A percentile compares a stretch with the other conserved stretches of the same genome.
Conservation (phyloP, 1,140 invertebrate genomes). For the Sycophila sp. region DNA sequence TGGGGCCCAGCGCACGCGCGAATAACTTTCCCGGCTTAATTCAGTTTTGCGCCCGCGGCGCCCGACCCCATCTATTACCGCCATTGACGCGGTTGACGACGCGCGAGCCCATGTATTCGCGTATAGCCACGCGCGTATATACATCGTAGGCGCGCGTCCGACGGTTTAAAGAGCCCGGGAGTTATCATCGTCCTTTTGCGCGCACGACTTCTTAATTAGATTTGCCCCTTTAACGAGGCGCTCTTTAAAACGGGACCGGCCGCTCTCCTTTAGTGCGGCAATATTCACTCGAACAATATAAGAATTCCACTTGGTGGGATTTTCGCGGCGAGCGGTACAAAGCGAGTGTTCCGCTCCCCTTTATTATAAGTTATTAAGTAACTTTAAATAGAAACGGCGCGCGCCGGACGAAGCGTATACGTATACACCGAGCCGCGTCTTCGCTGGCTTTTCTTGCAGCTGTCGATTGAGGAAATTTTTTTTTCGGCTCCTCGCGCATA, state of each 20-base stretch:
- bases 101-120: too few species aligned
- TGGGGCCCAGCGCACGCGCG: too few species aligned
- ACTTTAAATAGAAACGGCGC: not conserved
- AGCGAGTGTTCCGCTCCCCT: not conserved
- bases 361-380: conserved; percentile 18
- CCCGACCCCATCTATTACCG: not conserved
- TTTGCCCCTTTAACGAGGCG: conserved; percentile 5
- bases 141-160: not conserved
- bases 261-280: not conserved
- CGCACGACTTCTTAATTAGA: conserved; percentile 17
- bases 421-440: too few species aligned
- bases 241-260: not conserved
- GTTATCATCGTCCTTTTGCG: not conserved
- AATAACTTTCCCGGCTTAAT: not conserved
- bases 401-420: too few species aligned
- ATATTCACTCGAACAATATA: conserved; percentile 19
- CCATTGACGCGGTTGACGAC: not conserved
- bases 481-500: too few species aligned
- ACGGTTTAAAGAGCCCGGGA: not conserved
- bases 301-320: not conserved
- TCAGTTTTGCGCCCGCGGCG: not conserved
- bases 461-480: not conserved
- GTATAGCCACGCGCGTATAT: not conserved
- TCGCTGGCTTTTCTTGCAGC: too few species aligned
- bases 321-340: not conserved